Percentiles rank a stretch among this genome's conserved stretches.
phyloP scores from a whole-genome alignment of 2,113 vertebrate genomes.

The Fulmarus glacialis region DNA sequence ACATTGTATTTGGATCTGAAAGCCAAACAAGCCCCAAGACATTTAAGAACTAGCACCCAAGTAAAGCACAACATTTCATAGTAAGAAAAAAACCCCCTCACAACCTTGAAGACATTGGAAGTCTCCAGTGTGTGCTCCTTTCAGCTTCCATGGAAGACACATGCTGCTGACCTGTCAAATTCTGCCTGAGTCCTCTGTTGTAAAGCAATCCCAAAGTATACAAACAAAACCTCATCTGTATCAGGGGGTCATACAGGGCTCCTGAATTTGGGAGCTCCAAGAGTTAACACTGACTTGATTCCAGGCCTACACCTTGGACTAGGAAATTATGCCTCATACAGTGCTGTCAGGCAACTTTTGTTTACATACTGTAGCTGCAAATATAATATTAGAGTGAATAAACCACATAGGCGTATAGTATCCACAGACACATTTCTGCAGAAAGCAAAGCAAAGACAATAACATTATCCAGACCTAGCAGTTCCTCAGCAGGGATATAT shows the following conservation, averaged over 20 bases:
- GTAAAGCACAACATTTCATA: background rate
- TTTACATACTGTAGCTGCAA: background rate
- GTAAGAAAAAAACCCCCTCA: background rate
- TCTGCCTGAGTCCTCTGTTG: background rate
- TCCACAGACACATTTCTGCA: background rate
- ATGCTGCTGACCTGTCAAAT: background rate
- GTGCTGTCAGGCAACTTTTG: background rate
- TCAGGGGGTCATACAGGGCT: fast-evolving
- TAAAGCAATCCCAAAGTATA: background rate
- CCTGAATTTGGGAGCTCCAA: background rate
- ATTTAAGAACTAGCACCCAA: background rate
- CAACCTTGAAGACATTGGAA: background rate
- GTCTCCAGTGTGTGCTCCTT: background rate
- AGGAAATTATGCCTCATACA: background rate
- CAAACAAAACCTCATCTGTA: background rate
- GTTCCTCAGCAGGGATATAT: background rate
- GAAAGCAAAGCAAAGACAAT: background rate
- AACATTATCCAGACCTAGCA: background rate
- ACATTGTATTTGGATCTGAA: background rate
- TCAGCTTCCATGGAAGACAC: background rate
- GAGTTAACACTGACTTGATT: background rate
- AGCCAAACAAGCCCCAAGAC: background rate
- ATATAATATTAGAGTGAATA: background rate
- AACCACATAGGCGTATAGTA: background rate
- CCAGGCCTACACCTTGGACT: background rate